These are phyloP conservation scores for Drosophila greeni DNA, from an alignment of 2,888 invertebrate species.

Conservation along the genomic window DNA sequence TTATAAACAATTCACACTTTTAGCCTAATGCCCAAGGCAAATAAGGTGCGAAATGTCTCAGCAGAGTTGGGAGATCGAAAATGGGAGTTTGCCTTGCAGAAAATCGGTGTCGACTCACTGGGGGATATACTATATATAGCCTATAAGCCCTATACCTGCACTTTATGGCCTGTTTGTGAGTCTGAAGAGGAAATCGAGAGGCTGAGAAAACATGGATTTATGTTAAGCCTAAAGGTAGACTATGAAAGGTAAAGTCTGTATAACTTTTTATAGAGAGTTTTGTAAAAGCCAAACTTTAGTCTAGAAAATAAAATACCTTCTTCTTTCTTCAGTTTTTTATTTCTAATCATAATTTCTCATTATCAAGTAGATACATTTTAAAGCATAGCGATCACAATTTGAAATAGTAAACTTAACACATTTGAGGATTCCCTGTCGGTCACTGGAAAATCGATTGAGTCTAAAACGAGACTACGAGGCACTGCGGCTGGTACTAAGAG, in stretches of 20 bases:
- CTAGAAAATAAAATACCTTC: background rate
- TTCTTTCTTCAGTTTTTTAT: conserved; percentile 8
- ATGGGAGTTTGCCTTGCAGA: conserved; percentile 43
- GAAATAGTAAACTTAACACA: conserved; percentile 25
- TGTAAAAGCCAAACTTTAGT: too few species aligned
- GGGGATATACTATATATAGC: conserved; percentile 7
- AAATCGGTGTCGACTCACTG: conserved; percentile 42
- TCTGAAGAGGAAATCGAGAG: background rate
- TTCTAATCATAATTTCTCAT: conserved; percentile 19
- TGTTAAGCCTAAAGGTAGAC: conserved; percentile 9
- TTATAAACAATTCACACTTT: conserved; percentile 74
- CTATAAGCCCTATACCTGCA: conserved; percentile 8
- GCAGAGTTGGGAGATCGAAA: conserved; percentile 30
- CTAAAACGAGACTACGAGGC: conserved; percentile 36
- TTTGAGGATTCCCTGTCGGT: conserved; percentile 28
- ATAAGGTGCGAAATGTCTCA: conserved; percentile 72
- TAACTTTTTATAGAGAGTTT: too few species aligned
- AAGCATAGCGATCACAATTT: conserved; percentile 48
- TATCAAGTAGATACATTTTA: conserved; percentile 29
- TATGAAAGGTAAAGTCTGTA: too few species aligned
- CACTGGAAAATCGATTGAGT: conserved; percentile 31
- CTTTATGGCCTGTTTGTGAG: background rate
- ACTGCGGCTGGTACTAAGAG: conserved; percentile 30
- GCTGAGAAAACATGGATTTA: background rate
- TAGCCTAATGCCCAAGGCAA: conserved; percentile 62